These are phyloP conservation scores for Amiota minor DNA, from an alignment of 2,888 invertebrate species.

Conservation along the genomic window DNA sequence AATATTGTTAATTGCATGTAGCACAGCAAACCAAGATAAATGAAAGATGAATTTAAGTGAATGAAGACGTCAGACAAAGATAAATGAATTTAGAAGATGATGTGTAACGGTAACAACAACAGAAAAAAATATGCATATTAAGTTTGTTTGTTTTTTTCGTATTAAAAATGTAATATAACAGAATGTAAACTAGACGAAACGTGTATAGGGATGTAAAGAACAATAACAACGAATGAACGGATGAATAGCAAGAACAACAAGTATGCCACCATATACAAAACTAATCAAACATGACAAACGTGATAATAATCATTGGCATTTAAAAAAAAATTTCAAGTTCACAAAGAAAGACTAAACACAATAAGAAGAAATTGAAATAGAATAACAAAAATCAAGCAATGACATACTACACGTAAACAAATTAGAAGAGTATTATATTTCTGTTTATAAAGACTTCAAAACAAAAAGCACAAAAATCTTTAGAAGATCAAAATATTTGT, in stretches of 20 bases:
- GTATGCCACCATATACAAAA: background rate
- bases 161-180: no score
- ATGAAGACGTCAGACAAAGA: background rate
- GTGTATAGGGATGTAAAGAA: no score
- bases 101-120: background rate
- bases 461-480: no score
- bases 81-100: background rate
- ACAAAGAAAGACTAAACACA: background rate
- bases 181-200: conserved; percentile 18
- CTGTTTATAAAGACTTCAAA: no score
- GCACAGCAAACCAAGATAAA: no score
- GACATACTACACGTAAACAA: background rate
- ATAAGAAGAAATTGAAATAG: conserved; percentile 12
- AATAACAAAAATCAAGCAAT: conserved; percentile 13
- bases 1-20: no score
- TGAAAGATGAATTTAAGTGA: no score
- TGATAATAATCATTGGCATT: conserved; percentile 15
- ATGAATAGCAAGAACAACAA: conserved; percentile 8
- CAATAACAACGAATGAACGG: no score
- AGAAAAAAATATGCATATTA: no score
- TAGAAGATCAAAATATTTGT: no score
- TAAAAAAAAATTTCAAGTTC: conserved; percentile 3
- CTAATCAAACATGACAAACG: conserved; percentile 20
- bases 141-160: no score
- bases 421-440: no score